Evolutionary conservation across 2,797 vertebrate genomes (phyloP), one percentile per base, ranked within the genome.

Genomic region (Leptoclinus maculatus): DNA sequence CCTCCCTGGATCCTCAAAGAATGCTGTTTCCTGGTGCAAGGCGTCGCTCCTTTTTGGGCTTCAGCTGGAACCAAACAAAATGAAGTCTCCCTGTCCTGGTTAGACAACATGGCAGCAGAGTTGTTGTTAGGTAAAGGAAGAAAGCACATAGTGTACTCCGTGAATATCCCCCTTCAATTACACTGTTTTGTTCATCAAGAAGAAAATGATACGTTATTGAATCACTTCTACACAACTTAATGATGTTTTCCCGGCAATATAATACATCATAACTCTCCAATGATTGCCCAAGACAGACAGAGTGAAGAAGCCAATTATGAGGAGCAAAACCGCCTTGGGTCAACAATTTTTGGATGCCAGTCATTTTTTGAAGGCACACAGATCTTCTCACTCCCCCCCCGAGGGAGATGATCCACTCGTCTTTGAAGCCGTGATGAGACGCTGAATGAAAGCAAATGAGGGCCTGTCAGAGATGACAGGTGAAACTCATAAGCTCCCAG

Each of bases 341-440:
- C 85, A 90, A 82, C 86, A 86, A 71, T 89, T 89, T 93, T 91
- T 92, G 93, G 88, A 94, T 93, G 89, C 93, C 91, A 93, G 86
- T 93, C 87, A 91, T 93, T 93, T 91, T 91, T 90, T 73, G 76
- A 83, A 88, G 84, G 83, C 85, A 87, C 83, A 73, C 83, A 82
- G 87, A 91, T 91, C 88, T 84, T 83, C 78, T 88, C 71, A 16
- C 76, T 84, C 65, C 83, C 79, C 83, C 79, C 88, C 90, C 82
- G 70, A 63, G 90, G 92, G 84, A 88, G 91, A 88, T 87, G 81
- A 93, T 88, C 87, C 78, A 87, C 86, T 90, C 25, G 66, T 81
- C 92, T 94, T 93, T 94, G 94, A 94, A 94, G 92, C 91, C 6
- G 68, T 89, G 93, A 93, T 89, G 92, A 92, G 91, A 92, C 16